Conservation (phyloP, 2,113 vertebrate species). For the Forbesichthys papilliferus region DNA sequence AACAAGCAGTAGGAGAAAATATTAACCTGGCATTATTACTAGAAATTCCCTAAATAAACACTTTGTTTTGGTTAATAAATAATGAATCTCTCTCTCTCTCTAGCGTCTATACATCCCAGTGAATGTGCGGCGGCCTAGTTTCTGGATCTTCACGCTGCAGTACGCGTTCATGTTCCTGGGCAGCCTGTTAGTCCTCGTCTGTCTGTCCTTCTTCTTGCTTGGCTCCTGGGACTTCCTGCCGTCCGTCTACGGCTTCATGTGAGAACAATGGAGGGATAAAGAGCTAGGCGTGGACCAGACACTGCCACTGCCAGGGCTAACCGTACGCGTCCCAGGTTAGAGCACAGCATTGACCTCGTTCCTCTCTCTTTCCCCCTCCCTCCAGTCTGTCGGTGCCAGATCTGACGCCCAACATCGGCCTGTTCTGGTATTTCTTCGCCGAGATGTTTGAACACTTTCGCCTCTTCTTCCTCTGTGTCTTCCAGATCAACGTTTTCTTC, state of each 20-base stretch:
- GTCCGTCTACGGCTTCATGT: slow-evolving; percentile 97
- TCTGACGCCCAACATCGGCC: slow-evolving; percentile 95
- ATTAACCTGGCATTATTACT: too few species aligned
- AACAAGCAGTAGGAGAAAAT: too few species aligned
- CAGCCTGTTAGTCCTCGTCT: slow-evolving; percentile 85
- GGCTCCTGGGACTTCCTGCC: slow-evolving; percentile 96
- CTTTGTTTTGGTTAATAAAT: background rate
- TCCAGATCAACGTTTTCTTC: slow-evolving; percentile 98
- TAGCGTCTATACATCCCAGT: slow-evolving; percentile 91
- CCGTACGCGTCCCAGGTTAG: background rate
- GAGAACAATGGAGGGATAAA: slow-evolving; percentile 55
- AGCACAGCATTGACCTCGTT: background rate
- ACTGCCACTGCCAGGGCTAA: too few species aligned
- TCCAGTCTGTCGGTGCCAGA: slow-evolving; percentile 95
- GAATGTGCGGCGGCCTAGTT: slow-evolving; percentile 79
- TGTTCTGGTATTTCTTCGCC: slow-evolving; percentile 99
- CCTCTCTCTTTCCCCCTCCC: background rate
- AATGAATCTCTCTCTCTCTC: slow-evolving; percentile 1
- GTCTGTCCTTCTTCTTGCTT: slow-evolving; percentile 96
- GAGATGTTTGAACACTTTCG: slow-evolving; percentile 99
- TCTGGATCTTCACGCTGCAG: slow-evolving; percentile 88
- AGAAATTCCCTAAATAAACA: too few species aligned
- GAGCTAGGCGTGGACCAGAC: background rate
- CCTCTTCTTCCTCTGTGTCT: slow-evolving; percentile 96
- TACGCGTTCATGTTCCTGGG: slow-evolving; percentile 89